Conservation (phyloP, 2,888 invertebrate genomes). For the Caenorhabditis afra region DNA sequence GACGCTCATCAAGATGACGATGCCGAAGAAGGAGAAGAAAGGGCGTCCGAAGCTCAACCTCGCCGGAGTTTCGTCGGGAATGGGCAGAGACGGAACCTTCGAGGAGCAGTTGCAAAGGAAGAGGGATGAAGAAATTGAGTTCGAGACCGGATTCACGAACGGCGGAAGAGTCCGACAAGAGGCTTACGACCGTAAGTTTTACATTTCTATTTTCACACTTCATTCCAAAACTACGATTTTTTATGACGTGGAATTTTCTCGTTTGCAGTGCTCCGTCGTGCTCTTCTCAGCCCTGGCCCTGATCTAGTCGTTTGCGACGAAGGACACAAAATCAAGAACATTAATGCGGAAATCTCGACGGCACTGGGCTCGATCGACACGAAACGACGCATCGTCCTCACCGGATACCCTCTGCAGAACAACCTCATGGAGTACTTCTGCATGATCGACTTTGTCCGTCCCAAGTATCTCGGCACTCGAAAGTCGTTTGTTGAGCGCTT, state of each 20-base stretch:
- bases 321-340: conserved; percentile 97
- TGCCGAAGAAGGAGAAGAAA: conserved; percentile 62
- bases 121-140: conserved; percentile 39
- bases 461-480: conserved; percentile 92
- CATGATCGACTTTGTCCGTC: conserved; percentile 91
- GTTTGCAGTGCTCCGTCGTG: conserved; percentile 61
- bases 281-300: conserved; percentile 91
- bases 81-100: background rate
- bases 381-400: conserved; percentile 92
- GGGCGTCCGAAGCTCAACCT: conserved; percentile 56
- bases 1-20: conserved; percentile 85
- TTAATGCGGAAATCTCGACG: conserved; percentile 95
- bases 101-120: conserved; percentile 15
- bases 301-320: conserved; percentile 96
- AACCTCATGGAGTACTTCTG: conserved; percentile 87
- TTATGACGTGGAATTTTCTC: background rate
- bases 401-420: conserved; percentile 98
- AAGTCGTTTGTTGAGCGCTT: conserved; percentile 99
- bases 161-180: conserved; percentile 64
- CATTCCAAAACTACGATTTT: too few species aligned
- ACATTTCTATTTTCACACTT: too few species aligned
- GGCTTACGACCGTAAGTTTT: conserved; percentile 61
- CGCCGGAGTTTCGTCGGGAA: conserved; percentile 36
- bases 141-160: conserved; percentile 58
- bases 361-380: conserved; percentile 95